phyloP scores from a whole-genome alignment of 2,888 invertebrate species.

The Drosophila paranaensis region DNA sequence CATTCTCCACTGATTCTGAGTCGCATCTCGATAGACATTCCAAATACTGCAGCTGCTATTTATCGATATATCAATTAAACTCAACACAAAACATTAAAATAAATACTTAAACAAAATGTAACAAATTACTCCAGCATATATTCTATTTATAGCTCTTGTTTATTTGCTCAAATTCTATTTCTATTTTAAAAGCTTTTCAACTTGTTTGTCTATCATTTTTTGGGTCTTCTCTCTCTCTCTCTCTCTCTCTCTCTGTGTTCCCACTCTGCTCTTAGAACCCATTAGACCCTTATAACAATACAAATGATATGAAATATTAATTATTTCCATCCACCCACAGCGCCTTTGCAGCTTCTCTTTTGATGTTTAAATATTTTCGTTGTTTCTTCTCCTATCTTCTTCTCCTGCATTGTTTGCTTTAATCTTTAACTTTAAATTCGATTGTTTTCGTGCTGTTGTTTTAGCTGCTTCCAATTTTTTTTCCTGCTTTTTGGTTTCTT shows the following conservation, averaged over 20 bases:
- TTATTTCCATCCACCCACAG: not conserved
- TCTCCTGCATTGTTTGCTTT: constrained; percentile 1
- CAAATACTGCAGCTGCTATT: too few relatives aligned
- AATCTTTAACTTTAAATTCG: constrained; percentile 14
- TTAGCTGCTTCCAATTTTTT: constrained; percentile 6
- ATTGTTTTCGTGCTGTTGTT: constrained; percentile 13
- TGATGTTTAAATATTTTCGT: constrained; percentile 32
- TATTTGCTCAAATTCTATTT: not conserved
- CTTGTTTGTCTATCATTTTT: not conserved
- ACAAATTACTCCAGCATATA: too few relatives aligned
- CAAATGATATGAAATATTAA: constrained; percentile 6
- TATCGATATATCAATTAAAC: too few relatives aligned
- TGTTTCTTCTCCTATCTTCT: not conserved
- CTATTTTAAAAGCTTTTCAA: not conserved
- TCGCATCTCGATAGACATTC: too few relatives aligned
- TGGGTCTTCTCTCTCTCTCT: not conserved
- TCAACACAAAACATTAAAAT: too few relatives aligned
- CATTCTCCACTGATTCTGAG: too few relatives aligned
- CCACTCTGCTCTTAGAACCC: not conserved
- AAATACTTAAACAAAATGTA: too few relatives aligned
- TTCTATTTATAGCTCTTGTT: not conserved
- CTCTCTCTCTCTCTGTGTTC: not conserved
- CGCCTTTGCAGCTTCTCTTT: constrained; percentile 22
- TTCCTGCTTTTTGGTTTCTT: constrained; percentile 21
- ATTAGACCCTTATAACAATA: not conserved